These are phyloP conservation scores for Homarus gammarus DNA, from an alignment of 2,888 invertebrate species.

Conservation along the genomic window DNA sequence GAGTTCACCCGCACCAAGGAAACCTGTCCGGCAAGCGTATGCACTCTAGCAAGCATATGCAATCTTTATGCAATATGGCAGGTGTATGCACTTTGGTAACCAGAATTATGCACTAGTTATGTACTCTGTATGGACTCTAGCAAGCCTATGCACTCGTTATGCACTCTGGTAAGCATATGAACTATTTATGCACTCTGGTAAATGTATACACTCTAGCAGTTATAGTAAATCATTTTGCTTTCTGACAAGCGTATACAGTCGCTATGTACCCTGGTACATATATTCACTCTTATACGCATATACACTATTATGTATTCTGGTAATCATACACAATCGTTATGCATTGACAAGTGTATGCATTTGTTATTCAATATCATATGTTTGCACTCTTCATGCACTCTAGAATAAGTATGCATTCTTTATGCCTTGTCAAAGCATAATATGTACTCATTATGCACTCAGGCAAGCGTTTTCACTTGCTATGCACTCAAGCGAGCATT, in stretches of 20 bases:
- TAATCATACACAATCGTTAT: too few species aligned
- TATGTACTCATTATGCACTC: too few species aligned
- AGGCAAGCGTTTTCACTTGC: too few species aligned
- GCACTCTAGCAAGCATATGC: conserved; percentile 7
- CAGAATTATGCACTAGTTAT: too few species aligned
- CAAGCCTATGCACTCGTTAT: background rate
- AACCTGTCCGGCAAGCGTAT: background rate
- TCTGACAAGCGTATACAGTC: too few species aligned
- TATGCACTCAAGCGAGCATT: too few species aligned
- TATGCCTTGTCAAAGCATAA: background rate
- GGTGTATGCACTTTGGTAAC: background rate
- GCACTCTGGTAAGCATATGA: background rate
- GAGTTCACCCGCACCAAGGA: background rate
- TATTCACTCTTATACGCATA: too few species aligned
- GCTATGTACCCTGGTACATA: too few species aligned
- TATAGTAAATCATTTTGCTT: too few species aligned
- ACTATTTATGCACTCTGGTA: background rate
- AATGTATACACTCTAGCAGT: background rate
- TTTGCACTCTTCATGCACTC: background rate
- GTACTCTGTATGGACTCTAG: background rate
- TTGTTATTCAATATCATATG: too few species aligned
- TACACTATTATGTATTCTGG: too few species aligned
- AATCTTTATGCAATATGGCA: background rate
- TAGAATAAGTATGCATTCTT: background rate
- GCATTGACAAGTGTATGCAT: too few species aligned